Evolutionary conservation across 2,797 vertebrate species (phyloP), one percentile per base, ranked within the genome.

Genomic region (Chaetophractus vellerosus): DNA sequence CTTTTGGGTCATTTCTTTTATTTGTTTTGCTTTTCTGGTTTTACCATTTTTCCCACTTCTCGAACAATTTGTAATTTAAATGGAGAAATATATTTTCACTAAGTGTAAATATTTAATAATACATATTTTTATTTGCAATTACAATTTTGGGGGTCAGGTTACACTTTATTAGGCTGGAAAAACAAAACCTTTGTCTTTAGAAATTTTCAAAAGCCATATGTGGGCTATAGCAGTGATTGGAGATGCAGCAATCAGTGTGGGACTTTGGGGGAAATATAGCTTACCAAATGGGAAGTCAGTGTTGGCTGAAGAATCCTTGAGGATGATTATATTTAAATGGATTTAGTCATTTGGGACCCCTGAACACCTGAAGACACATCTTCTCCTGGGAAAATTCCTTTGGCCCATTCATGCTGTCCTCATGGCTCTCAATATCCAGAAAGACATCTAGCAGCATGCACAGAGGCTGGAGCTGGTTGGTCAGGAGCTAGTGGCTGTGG

Each of bases 221-320:
- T 61, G n/a, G 8, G 28, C 66, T 45, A 55, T 3, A 91, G 59
- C 50, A 61, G 68, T 66, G 64, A 88, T 36, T 28, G 74, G 76
- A 91, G 24, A 64, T 0, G 0, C 26, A 69, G 68, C 61, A 80
- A 33, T 52, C 68, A n/a, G 24, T 59, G 31, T 7, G 10, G 61
- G 55, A 38, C 19, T 31, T 6, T 33, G 7, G 2, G 45, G 24
- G 9, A 48, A 38, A 68, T 5, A 5, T 9, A 9, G 24, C 1
- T 2, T 9, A 9, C 41, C 0, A 11, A 76, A 82, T 0, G 1
- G 33, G 41, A 92, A 45, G 63, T 99, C 98, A 99, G 93, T 99
- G 99, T 86, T 99, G 99, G 98, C 99, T 99, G 98, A 99, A 99
- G 98, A 99, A 99, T 16, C 99, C 99, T 97, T 99, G 99, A 59